A percentile compares a stretch with the other conserved stretches of the same genome.
Conservation (phyloP, 2,888 invertebrate species). For the Idaea dimidiata region DNA sequence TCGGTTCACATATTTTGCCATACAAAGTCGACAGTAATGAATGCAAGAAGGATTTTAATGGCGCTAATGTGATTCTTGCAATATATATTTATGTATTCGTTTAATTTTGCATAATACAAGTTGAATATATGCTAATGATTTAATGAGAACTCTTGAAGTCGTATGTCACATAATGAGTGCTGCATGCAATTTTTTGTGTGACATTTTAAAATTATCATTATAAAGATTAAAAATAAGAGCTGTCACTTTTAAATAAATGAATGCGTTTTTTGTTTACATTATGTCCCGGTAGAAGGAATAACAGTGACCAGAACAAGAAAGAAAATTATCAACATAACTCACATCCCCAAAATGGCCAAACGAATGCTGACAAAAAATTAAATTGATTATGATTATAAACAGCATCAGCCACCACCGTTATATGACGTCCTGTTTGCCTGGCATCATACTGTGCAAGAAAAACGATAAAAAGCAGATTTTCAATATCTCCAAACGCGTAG, state of each 20-base stretch:
- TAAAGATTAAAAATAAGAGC: not conserved
- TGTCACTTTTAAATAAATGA: too few relatives aligned
- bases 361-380: constrained; percentile 34
- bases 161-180: not conserved
- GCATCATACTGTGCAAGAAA: constrained; percentile 61
- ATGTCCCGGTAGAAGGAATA: not conserved
- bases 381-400: constrained; percentile 53
- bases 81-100: constrained; percentile 63
- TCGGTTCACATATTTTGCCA: constrained; percentile 75
- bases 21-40: constrained; percentile 69
- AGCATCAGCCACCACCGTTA: constrained; percentile 65
- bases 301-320: not conserved
- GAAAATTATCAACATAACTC: not conserved
- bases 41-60: constrained; percentile 77
- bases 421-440: constrained; percentile 67
- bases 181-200: constrained; percentile 14
- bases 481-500: constrained; percentile 65
- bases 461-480: constrained; percentile 64
- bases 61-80: constrained; percentile 71
- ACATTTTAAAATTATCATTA: constrained; percentile 5
- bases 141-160: constrained; percentile 4
- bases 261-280: not conserved
- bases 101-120: constrained; percentile 35
- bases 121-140: constrained; percentile 28
- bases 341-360: constrained; percentile 17